phyloP scores from a whole-genome alignment of 2,113 vertebrate genomes.

The Eurypyga helias region DNA sequence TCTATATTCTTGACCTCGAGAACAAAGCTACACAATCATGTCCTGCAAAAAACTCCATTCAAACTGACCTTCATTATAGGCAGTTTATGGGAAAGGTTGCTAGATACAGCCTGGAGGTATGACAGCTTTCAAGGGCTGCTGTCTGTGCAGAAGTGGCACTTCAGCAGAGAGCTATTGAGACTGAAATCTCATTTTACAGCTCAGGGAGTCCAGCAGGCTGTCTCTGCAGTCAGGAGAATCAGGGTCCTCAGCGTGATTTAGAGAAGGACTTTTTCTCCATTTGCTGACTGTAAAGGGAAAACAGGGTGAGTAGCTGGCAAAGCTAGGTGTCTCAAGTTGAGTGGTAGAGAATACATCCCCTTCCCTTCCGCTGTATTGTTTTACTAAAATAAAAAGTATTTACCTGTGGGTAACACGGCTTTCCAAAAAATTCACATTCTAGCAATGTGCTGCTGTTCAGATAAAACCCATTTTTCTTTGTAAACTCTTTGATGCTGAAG shows the following conservation, averaged over 20 bases:
- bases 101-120: neutral
- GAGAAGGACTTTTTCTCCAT: neutral
- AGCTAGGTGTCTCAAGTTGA: neutral
- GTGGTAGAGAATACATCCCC: neutral
- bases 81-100: neutral
- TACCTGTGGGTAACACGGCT: constrained; percentile 78
- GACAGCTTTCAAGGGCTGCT: neutral
- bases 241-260: neutral
- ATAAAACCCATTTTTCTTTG: constrained; percentile 77
- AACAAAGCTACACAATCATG: fast-evolving
- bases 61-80: neutral
- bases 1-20: neutral
- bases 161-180: neutral
- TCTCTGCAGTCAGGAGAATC: neutral
- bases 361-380: neutral
- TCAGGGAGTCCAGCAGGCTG: neutral
- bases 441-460: constrained; percentile 76
- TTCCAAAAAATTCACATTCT: constrained; percentile 79
- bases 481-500: constrained; percentile 81
- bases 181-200: neutral
- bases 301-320: neutral
- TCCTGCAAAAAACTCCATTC: fast-evolving
- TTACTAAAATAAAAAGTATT: neutral
- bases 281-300: neutral
- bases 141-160: neutral